Base-by-base conservation (phyloP, 2,797 vertebrate genomes). In the Nannoperca obscura region DNA sequence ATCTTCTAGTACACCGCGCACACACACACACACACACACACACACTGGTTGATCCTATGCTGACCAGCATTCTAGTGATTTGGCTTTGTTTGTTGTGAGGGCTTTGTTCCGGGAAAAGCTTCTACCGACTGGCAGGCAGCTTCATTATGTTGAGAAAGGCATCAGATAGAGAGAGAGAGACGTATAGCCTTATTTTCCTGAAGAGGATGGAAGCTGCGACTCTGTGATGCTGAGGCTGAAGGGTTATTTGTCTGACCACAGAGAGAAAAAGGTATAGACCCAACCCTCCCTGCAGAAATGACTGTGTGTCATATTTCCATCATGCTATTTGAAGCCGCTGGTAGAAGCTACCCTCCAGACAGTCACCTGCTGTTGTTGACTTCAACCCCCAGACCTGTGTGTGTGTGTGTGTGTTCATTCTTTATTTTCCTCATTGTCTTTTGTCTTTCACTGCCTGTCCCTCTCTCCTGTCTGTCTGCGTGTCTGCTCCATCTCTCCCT, bases 341-440 rank as follows among this genome's bases (percentile, higher is more conserved):
- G 72, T 78, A 63, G 65, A 88, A 72, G 32, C 63, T 80, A 20
- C 67, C 84, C 83, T 85, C 70, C 71, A 91, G 87, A 79, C 87
- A 85, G 78, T 80, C 85, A 81, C 86, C 85, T 90, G 86, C 85
- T 89, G 87, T 77, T 85, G 80, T 83, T 89, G 71, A 83, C 75
- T 84, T 74, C 68, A 74, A 60, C 81, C 60, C 60, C 27, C 15
- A 70, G 57, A 70, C 69, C 47, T 55, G 27, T 50, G 17, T 75
- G 60, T 74, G 47, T 59, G 62, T 74, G 63, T 71, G 36, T 72
- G 70, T 59, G 55, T 71, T 32, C 61, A 47, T 34, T 50, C 22
- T 10, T 30, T 75, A 53, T 71, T 79, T 68, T 34, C 30, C 30
- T 44, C 32, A 61, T 57, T 80, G 12, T 68, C 44, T 55, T 64